These are phyloP conservation scores for Leptopilina syphax DNA, from an alignment of 2,888 invertebrate species.

Conservation along the genomic window DNA sequence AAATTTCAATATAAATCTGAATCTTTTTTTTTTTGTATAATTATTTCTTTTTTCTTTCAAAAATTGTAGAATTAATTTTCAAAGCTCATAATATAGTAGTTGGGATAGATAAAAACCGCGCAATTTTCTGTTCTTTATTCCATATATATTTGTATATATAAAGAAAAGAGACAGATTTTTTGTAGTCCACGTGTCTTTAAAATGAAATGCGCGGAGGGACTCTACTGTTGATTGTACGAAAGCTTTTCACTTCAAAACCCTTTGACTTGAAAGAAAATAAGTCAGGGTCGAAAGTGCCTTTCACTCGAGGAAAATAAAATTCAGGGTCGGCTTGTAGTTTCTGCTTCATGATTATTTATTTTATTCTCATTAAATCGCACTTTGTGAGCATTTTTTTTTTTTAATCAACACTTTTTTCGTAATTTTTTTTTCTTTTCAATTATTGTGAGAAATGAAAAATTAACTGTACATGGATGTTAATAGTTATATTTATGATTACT, in stretches of 20 bases:
- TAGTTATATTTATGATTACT: too few relatives aligned
- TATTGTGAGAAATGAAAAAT: too few relatives aligned
- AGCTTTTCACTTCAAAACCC: constrained; percentile 55
- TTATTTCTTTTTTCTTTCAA: background rate
- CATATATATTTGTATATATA: background rate
- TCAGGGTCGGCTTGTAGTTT: constrained; percentile 30
- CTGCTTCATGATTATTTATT: constrained; percentile 12
- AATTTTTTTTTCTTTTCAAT: background rate
- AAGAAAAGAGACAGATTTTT: constrained; percentile 10
- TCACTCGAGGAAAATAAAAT: constrained; percentile 21
- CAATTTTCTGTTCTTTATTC: constrained; percentile 39
- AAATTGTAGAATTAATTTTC: constrained; percentile 25
- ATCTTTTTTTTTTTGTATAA: background rate
- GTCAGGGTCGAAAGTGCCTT: constrained; percentile 8
- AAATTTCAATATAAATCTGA: background rate
- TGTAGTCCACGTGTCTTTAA: constrained; percentile 43
- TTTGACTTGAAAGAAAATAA: constrained; percentile 33
- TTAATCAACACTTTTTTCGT: background rate
- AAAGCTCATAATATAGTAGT: constrained; percentile 44
- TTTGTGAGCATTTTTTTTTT: constrained; percentile 27
- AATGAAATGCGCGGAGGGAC: constrained; percentile 58
- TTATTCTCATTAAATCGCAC: constrained; percentile 32
- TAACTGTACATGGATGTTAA: too few relatives aligned
- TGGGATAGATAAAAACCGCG: constrained; percentile 41
- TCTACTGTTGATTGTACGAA: constrained; percentile 75